These are phyloP conservation scores for Mimachlamys varia DNA, from an alignment of 2,888 invertebrate species.

Conservation along the genomic window DNA sequence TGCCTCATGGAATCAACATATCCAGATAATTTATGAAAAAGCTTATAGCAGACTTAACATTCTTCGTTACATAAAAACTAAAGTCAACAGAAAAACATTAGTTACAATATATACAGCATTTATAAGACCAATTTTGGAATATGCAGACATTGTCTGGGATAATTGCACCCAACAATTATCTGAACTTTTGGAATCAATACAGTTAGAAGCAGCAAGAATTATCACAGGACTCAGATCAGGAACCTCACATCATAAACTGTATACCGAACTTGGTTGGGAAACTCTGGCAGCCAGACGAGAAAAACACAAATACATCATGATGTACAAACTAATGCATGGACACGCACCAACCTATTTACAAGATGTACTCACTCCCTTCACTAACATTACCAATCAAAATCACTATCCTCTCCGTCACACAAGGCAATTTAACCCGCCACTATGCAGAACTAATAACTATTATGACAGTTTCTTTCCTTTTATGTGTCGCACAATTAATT, in stretches of 20 bases:
- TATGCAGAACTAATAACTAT: no score
- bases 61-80: neutral
- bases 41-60: neutral
- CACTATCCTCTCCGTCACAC: neutral
- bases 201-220: no score
- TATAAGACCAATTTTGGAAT: no score
- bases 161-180: no score
- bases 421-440: no score
- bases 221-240: no score
- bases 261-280: neutral
- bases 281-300: neutral
- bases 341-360: neutral
- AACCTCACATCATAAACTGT: no score
- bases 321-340: neutral
- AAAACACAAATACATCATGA: neutral
- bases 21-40: neutral
- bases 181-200: no score
- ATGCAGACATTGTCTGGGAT: no score
- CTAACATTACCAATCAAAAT: neutral
- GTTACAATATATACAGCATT: neutral
- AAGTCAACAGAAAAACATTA: neutral
- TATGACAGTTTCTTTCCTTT: no score
- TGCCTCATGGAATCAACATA: neutral
- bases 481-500: no score
- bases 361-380: neutral